phyloP scores from a whole-genome alignment of 1,140 invertebrate genomes.

The Drosophila tani region DNA sequence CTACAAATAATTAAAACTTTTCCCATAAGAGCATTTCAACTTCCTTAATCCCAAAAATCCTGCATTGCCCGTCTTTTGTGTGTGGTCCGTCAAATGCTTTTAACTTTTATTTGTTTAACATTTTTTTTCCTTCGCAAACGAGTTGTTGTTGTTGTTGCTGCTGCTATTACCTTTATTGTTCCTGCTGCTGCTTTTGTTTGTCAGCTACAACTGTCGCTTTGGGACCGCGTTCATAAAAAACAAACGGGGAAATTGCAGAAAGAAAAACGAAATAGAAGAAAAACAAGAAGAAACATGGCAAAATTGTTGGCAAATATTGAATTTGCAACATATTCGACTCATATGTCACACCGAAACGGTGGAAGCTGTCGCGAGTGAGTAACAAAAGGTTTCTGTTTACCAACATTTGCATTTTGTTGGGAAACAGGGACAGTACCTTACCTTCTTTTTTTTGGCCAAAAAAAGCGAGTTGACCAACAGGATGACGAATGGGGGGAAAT shows the following conservation, averaged over 20 bases:
- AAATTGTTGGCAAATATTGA: constrained; percentile 85
- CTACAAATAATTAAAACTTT: constrained; percentile 1
- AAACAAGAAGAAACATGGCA: constrained; percentile 67
- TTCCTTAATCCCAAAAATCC: constrained; percentile 1
- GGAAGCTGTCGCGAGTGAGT: constrained; percentile 67
- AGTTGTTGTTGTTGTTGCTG: constrained; percentile 43
- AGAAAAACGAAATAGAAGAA: constrained; percentile 36
- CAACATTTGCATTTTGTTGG: constrained; percentile 57
- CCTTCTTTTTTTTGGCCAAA: constrained; percentile 44
- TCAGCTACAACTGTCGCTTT: constrained; percentile 64
- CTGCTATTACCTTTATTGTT: constrained; percentile 42
- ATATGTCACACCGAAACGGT: constrained; percentile 64
- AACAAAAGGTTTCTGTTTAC: constrained; percentile 81
- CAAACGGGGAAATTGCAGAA: constrained; percentile 14
- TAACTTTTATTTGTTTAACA: constrained; percentile 73
- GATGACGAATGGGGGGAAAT: constrained; percentile 14
- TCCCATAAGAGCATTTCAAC: constrained; percentile 22
- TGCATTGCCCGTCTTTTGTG: constrained; percentile 19
- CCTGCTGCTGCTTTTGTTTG: constrained; percentile 56
- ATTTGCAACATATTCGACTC: constrained; percentile 84
- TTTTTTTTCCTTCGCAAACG: constrained; percentile 34
- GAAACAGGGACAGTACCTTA: constrained; percentile 13
- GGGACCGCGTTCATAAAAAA: constrained; percentile 48
- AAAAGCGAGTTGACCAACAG: constrained; percentile 39
- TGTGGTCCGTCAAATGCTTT: constrained; percentile 72